Evolutionary conservation across 2,888 invertebrate genomes (phyloP), one percentile per base, ranked within the genome.

Genomic region (Lypha dubia): DNA sequence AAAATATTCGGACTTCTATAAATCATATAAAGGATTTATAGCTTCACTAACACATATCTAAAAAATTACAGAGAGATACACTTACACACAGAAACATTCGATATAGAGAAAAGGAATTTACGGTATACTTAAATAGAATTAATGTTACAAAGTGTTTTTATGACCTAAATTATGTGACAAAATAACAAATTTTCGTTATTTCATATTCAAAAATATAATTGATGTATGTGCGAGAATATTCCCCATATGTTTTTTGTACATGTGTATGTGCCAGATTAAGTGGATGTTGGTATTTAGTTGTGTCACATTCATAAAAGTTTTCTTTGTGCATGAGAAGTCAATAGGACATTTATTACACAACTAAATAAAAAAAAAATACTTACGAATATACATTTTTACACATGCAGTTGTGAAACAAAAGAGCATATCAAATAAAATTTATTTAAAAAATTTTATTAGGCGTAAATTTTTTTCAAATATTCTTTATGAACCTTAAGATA

Each of bases 131-230:
- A 79, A 75, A 74, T 79, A 41, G 56, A 75, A 83, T 83, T 79
- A 83, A 83, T 79, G 70, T 58, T 63, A 75, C 65, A 63, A 65
- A 83, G 74, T 79, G 79, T 70, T 83, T 83, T 67, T 83, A 63
- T 74, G 79, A 83, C 79, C 74, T 20, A 74, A 79, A 83, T 79
- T 83, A 83, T 79, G 63, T 68, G 46, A 22, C 11, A 73, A 68
- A 83, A 75, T n/a, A 63, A 67, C 13, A 74, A 51, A 41, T 32
- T 62, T 62, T n/a, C n/a, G 41, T 17, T 41, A 46, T 28, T 70
- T 77, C 62, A 28, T 28, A 65, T 49, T 65, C 20, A 58, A 49
- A 79, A 56, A 58, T 6, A 46, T 44, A 46, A 71, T 13, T n/a
- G 32, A 7, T 32, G 51, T 38, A 41, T 1, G n/a, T n/a, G n/a